Evolutionary conservation across 1,140 invertebrate species (phyloP).

Genomic region (Nilaparvata lugens): DNA sequence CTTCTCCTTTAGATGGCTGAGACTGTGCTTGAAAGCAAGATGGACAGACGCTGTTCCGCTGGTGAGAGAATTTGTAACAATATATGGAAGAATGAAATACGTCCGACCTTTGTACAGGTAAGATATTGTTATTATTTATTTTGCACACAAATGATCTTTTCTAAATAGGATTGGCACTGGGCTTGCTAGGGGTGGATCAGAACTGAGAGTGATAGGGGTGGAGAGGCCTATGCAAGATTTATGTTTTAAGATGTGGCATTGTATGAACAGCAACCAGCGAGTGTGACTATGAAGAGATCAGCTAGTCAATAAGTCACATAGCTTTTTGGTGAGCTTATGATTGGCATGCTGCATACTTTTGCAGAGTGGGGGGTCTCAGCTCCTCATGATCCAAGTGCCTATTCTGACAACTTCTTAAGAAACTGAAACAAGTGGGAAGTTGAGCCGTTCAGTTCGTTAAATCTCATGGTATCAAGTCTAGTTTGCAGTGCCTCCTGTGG

Average conservation of each 20-base stretch:
- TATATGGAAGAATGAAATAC: conserved; percentile 85
- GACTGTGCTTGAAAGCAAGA: conserved; percentile 61
- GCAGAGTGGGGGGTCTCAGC: too few species aligned
- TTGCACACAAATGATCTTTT: not conserved
- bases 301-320: too few species aligned
- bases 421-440: too few species aligned
- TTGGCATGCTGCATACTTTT: too few species aligned
- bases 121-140: conserved; percentile 6
- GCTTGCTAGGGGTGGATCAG: not conserved
- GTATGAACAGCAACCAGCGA: too few species aligned
- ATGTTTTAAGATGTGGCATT: not conserved
- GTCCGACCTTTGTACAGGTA: conserved; percentile 70
- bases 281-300: too few species aligned
- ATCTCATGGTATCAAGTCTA: too few species aligned
- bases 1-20: conserved; percentile 55
- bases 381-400: too few species aligned
- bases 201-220: not conserved
- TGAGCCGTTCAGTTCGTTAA: too few species aligned
- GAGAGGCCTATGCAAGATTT: not conserved
- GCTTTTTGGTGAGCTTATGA: too few species aligned
- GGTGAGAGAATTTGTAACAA: conserved; percentile 67
- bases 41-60: conserved; percentile 53
- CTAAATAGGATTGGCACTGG: not conserved
- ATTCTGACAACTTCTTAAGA: too few species aligned
- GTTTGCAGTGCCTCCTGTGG: too few species aligned